Percentiles rank a stretch among this genome's conserved stretches.
These are phyloP conservation scores for Pterocles gutturalis DNA, from an alignment of 2,113 vertebrate genomes.

Conservation along the genomic window DNA sequence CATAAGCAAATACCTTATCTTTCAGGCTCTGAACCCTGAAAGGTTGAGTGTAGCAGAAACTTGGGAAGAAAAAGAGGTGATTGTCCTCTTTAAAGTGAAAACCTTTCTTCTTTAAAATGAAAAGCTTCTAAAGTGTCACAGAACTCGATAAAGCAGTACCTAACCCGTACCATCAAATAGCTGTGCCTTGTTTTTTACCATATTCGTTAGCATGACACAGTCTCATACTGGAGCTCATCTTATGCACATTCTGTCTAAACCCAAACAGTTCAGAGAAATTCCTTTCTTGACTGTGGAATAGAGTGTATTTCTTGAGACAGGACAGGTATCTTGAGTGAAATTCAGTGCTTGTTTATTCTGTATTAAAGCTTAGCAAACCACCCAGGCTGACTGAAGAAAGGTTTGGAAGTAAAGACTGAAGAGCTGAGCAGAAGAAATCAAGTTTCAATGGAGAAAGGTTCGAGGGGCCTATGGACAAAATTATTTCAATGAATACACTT, in stretches of 20 bases:
- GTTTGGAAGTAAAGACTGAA: not conserved
- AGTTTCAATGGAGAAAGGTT: not conserved
- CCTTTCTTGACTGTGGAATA: not conserved
- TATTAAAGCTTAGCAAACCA: not conserved
- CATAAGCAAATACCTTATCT: not conserved
- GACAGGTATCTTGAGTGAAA: not conserved
- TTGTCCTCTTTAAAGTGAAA: not conserved
- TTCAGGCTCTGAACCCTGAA: not conserved
- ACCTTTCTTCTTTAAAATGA: not conserved
- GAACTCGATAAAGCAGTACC: not conserved
- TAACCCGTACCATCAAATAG: not conserved
- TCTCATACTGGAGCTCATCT: not conserved
- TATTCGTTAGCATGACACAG: not conserved
- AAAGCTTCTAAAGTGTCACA: not conserved
- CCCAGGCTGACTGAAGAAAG: not conserved
- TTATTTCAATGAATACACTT: not conserved
- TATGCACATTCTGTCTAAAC: not conserved
- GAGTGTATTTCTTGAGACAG: not conserved
- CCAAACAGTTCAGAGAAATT: not conserved
- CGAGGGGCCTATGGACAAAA: not conserved
- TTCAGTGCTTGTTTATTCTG: not conserved
- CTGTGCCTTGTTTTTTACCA: not conserved
- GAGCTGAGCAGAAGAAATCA: not conserved
- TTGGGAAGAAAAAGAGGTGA: not conserved
- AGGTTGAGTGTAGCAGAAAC: not conserved